phyloP scores from a whole-genome alignment of 2,888 invertebrate species.

The Desoria tigrina region DNA sequence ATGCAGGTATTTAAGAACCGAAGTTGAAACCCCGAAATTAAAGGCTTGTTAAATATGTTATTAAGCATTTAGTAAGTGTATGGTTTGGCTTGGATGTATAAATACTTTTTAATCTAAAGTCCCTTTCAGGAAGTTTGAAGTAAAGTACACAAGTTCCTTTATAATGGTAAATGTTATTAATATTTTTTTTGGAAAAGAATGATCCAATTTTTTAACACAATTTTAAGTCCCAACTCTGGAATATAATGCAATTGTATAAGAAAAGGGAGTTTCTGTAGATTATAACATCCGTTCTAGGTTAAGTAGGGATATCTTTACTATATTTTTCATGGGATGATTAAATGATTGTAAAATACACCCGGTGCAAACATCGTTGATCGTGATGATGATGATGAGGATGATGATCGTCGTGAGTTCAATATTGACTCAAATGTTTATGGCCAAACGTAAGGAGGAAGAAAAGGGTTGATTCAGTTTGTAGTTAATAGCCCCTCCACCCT shows the following conservation, averaged over 20 bases:
- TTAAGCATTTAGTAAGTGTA: too few species aligned
- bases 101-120: too few species aligned
- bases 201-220: background rate
- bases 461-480: slow-evolving; percentile 10
- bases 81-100: too few species aligned
- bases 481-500: too few species aligned
- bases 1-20: background rate
- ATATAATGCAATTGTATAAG: too few species aligned
- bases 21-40: slow-evolving; percentile 8
- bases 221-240: too few species aligned
- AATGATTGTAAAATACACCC: slow-evolving; percentile 16
- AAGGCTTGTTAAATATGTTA: slow-evolving; percentile 7
- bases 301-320: too few species aligned
- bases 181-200: background rate
- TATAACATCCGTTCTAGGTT: too few species aligned
- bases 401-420: slow-evolving; percentile 11
- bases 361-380: slow-evolving; percentile 12
- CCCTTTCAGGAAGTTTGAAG: too few species aligned
- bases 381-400: too few species aligned
- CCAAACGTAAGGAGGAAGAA: slow-evolving; percentile 8
- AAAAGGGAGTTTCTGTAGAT: too few species aligned
- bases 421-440: slow-evolving; percentile 23
- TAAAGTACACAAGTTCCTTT: too few species aligned
- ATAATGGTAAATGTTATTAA: background rate
- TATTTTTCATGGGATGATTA: slow-evolving; percentile 11